Conservation (phyloP, 1,140 invertebrate species). For the Dreissena polymorpha region DNA sequence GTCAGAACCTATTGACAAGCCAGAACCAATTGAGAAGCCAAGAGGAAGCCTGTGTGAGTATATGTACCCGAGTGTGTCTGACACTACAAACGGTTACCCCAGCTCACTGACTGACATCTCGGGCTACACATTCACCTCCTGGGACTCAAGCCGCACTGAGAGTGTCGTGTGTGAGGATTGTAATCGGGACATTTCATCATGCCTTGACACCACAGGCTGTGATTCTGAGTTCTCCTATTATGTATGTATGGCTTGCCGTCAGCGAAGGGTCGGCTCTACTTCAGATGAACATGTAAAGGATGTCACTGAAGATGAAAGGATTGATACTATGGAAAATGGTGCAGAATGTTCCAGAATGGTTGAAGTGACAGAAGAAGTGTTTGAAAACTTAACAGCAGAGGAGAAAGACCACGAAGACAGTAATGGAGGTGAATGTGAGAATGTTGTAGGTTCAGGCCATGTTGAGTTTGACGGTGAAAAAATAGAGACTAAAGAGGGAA, state of each 20-base stretch:
- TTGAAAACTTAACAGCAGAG: not conserved
- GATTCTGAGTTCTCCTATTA: conserved; percentile 46
- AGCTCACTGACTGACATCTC: conserved; percentile 30
- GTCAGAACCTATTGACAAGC: not conserved
- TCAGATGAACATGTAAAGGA: not conserved
- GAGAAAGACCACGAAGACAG: too few species aligned
- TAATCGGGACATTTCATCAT: conserved; percentile 26
- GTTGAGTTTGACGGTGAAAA: too few species aligned
- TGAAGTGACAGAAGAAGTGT: conserved; percentile 9
- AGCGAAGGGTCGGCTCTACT: not conserved
- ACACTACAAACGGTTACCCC: conserved; percentile 20
- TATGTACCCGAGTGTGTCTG: conserved; percentile 39
- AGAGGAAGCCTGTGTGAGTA: conserved; percentile 7
- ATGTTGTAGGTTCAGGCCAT: too few species aligned
- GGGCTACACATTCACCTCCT: conserved; percentile 26
- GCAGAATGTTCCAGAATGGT: not conserved
- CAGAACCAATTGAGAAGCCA: not conserved
- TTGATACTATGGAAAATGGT: not conserved
- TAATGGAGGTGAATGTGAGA: too few species aligned
- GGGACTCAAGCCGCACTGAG: conserved; percentile 33
- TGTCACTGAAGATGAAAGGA: not conserved
- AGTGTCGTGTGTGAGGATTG: conserved; percentile 38
- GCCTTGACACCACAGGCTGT: conserved; percentile 40
- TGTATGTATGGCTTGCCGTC: conserved; percentile 11
- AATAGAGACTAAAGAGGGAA: too few species aligned